Base-by-base conservation (phyloP, 1,140 invertebrate species). In the Homalodisca vitripennis region DNA sequence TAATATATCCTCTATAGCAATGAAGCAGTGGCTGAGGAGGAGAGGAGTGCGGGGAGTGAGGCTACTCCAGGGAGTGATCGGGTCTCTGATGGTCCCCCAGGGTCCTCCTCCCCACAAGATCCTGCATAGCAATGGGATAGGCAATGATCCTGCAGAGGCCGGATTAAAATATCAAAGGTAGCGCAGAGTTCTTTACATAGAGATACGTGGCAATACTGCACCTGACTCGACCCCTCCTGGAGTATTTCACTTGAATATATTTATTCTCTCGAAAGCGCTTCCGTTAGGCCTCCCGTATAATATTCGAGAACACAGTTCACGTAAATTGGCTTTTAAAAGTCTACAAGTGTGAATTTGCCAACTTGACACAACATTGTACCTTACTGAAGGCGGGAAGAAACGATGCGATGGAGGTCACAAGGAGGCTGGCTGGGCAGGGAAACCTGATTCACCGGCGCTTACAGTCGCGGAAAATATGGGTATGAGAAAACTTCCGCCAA, bases 81-180 rank as follows among this genome's bases (percentile, higher is more conserved):
- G 22, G 55, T 6, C 13, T 3, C 22, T 60, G 55, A 60, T 60
- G 27, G 55, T 26, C 3, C 55, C 55, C 55, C 14, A 2, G 55
- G 55, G 55, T 3, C 22, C 26, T n/a, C n/a, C n/a, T n/a, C 13
- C 14, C 22, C 55, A 2, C 14, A 22, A 26, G 55, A 30, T 6
- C 27, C 55, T 30, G 55, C 55, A 60, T 60, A 60, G 55, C 55
- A 60, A 60, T 60, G 27, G 27, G 34, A 41, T 41, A 60, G 26
- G 55, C 55, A 27, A 60, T 60, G 55, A 60, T 60, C 55, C 55
- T 13, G 55, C 26, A 41, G 34, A 41, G 26, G 55, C 55, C 14
- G 48, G 55, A 60, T 60, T 60, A 60, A 60, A 60, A 60, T 60
- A 60, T 60, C 55, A 60, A 60, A 60, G 55, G 55, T 60, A 26